A percentile compares a stretch with the other conserved stretches of the same genome.
These are phyloP conservation scores for Pherbina coryleti DNA, from an alignment of 2,888 invertebrate genomes.

Conservation along the genomic window DNA sequence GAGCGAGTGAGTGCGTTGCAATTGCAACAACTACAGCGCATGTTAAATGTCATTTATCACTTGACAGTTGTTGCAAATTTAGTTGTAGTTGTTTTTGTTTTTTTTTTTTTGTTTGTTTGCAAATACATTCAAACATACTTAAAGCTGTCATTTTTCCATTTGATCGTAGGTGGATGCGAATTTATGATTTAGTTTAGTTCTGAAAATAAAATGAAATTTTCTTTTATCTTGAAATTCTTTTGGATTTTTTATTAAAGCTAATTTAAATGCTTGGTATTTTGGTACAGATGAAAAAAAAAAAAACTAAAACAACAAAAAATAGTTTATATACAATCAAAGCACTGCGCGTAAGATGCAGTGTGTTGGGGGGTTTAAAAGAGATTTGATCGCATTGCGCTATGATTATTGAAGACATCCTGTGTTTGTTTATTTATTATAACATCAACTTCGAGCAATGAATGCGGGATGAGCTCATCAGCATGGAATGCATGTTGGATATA, in stretches of 20 bases:
- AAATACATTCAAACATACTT: conserved; percentile 20
- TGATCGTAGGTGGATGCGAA: conserved; percentile 37
- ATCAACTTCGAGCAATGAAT: neutral
- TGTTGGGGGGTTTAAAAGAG: neutral
- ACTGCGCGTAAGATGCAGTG: neutral
- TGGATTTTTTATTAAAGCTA: conserved; percentile 24
- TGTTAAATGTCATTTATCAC: conserved; percentile 67
- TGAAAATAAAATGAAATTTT: conserved; percentile 23
- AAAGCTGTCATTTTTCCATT: conserved; percentile 32
- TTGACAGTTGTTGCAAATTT: conserved; percentile 58
- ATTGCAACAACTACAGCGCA: conserved; percentile 47
- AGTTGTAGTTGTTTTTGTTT: conserved; percentile 6
- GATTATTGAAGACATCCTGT: conserved; percentile 39
- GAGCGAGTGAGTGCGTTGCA: conserved; percentile 2
- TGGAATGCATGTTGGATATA: conserved; percentile 15
- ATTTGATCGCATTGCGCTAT: conserved; percentile 26
- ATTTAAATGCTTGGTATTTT: conserved; percentile 17
- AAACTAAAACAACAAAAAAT: neutral
- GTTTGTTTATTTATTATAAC: neutral
- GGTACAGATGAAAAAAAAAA: conserved; percentile 1
- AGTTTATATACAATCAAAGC: neutral
- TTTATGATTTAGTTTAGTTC: conserved; percentile 37
- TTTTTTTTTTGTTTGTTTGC: conserved; percentile 11
- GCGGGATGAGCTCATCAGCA: conserved; percentile 18
- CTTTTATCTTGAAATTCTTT: conserved; percentile 18